Percentiles rank a stretch among this genome's conserved stretches.
phyloP scores from a whole-genome alignment of 2,888 invertebrate species.

The Unio delphinus region DNA sequence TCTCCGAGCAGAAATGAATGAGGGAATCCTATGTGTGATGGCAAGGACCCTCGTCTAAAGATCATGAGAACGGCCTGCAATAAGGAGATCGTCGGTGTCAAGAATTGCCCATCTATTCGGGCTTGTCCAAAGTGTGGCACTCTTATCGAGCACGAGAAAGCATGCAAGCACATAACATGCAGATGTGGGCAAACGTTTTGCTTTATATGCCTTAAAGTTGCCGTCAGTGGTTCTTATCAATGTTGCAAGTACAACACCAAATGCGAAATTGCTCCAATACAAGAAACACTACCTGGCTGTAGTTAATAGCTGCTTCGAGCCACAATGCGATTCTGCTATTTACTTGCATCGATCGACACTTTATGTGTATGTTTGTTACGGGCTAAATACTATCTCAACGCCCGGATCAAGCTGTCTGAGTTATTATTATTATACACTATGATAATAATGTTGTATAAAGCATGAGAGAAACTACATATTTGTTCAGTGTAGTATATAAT shows the following conservation, averaged over 20 bases:
- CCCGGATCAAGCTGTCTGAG: too few relatives aligned
- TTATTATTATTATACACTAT: too few relatives aligned
- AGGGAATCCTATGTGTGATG: conserved; percentile 35
- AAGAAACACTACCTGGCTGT: conserved; percentile 22
- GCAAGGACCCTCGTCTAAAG: conserved; percentile 31
- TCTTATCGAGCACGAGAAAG: conserved; percentile 37
- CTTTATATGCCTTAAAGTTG: conserved; percentile 42
- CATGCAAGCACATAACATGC: conserved; percentile 44
- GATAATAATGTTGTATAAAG: too few relatives aligned
- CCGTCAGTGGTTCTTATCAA: conserved; percentile 12
- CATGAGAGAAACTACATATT: too few relatives aligned
- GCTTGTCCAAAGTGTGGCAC: conserved; percentile 42
- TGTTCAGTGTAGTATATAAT: too few relatives aligned
- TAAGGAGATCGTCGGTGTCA: conserved; percentile 33
- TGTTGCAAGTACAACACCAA: conserved; percentile 31
- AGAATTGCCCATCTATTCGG: conserved; percentile 32
- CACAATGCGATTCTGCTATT: too few relatives aligned
- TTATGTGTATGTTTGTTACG: too few relatives aligned
- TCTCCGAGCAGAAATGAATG: conserved; percentile 15
- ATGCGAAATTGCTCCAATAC: conserved; percentile 28
- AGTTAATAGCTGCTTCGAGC: too few relatives aligned
- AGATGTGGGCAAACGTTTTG: conserved; percentile 41
- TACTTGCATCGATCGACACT: too few relatives aligned
- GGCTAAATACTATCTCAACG: too few relatives aligned
- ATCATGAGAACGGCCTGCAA: conserved; percentile 22